Evolutionary conservation across 2,888 invertebrate species (phyloP).

Genomic region (Tipula unca): DNA sequence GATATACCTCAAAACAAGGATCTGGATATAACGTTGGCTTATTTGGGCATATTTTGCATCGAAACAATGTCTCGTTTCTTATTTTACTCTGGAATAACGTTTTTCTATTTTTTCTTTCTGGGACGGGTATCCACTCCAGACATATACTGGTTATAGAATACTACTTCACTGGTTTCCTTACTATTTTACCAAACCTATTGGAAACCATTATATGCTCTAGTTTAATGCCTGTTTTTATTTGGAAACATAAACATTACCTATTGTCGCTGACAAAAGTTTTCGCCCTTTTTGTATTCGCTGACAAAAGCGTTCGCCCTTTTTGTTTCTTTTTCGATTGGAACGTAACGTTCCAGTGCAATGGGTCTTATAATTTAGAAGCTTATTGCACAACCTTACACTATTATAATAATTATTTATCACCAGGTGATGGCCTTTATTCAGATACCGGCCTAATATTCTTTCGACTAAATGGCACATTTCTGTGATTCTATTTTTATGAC

Average conservation of each 20-base stretch:
- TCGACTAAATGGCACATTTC: too few species aligned
- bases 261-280: background rate
- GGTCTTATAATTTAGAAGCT: background rate
- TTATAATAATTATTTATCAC: background rate
- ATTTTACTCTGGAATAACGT: background rate
- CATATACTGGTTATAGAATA: background rate
- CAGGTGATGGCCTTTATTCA: too few species aligned
- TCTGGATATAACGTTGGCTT: background rate
- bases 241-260: background rate
- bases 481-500: too few species aligned
- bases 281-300: too few species aligned
- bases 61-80: background rate
- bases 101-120: background rate
- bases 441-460: too few species aligned
- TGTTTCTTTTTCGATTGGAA: background rate
- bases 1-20: background rate
- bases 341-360: background rate
- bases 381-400: background rate
- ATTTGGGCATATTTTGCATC: background rate
- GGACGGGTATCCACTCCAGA: background rate
- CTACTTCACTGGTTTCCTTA: background rate
- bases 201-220: background rate
- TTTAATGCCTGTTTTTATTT: background rate
- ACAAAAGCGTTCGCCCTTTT: background rate
- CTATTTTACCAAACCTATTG: background rate